phyloP scores from a whole-genome alignment of 2,888 invertebrate species.

The Pollenia griseotomentosa region DNA sequence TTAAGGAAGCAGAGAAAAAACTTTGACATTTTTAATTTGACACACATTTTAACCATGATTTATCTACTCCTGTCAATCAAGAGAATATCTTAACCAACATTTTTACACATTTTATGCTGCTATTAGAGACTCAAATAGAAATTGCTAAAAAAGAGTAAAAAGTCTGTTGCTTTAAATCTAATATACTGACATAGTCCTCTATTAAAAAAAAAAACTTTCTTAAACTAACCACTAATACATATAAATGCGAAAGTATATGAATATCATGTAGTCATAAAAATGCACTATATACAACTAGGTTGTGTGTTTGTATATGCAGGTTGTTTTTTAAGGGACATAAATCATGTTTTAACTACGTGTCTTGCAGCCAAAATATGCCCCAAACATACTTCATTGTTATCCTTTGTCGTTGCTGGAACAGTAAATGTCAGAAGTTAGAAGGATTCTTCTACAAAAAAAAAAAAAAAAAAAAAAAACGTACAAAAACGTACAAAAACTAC shows the following conservation, averaged over 20 bases:
- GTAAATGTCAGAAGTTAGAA: constrained; percentile 56
- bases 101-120: constrained; percentile 46
- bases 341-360: constrained; percentile 72
- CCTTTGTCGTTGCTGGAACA: constrained; percentile 38
- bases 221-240: constrained; percentile 31
- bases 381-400: constrained; percentile 63
- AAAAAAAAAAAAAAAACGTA: neutral
- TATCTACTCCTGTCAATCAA: constrained; percentile 61
- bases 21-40: constrained; percentile 32
- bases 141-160: constrained; percentile 1
- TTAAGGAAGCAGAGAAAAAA: neutral
- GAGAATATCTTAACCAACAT: constrained; percentile 17
- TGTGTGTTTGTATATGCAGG: neutral
- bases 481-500: constrained; percentile 27
- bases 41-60: constrained; percentile 51
- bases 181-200: neutral
- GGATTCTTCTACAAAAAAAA: neutral
- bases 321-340: constrained; percentile 60
- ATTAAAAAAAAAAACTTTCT: constrained; percentile 17
- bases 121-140: constrained; percentile 7
- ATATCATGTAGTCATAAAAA: constrained; percentile 29
- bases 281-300: constrained; percentile 30
- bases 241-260: constrained; percentile 21
- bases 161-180: constrained; percentile 45
- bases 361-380: constrained; percentile 67